Conservation (phyloP, 2,888 invertebrate genomes). For the Noctuana brunneofusca region DNA sequence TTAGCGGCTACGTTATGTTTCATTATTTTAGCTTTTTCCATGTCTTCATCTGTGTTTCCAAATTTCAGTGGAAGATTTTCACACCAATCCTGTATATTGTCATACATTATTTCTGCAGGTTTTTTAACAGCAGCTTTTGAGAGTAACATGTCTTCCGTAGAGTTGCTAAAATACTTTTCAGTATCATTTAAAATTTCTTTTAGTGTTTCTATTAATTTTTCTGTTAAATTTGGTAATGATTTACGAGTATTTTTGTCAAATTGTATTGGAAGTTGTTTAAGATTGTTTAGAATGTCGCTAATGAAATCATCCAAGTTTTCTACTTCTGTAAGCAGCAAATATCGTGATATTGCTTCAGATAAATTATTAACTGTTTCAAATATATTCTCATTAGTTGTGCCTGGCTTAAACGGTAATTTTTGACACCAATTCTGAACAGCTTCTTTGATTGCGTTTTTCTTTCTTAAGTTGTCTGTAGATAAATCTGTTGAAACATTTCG, state of each 20-base stretch:
- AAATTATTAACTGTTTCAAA: conserved; percentile 34
- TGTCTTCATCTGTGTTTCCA: conserved; percentile 40
- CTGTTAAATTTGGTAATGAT: conserved; percentile 17
- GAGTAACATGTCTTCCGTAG: not conserved
- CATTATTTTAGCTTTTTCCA: conserved; percentile 38
- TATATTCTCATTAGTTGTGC: conserved; percentile 32
- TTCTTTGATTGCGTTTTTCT: conserved; percentile 38
- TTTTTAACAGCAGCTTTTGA: conserved; percentile 38
- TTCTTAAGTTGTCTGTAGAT: not conserved
- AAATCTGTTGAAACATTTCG: not conserved
- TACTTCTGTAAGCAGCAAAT: conserved; percentile 13
- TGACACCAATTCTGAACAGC: conserved; percentile 40
- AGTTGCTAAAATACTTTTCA: conserved; percentile 3
- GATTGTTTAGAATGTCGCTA: conserved; percentile 40
- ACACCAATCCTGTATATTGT: conserved; percentile 49
- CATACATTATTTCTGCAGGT: conserved; percentile 45
- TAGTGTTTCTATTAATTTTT: conserved; percentile 21
- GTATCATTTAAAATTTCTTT: conserved; percentile 18
- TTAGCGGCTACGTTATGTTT: conserved; percentile 49
- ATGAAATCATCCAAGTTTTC: conserved; percentile 30
- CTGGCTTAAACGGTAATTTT: conserved; percentile 36
- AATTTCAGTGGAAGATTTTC: conserved; percentile 45
- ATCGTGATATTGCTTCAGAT: conserved; percentile 16
- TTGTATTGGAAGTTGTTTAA: conserved; percentile 42
- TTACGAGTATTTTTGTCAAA: conserved; percentile 18